Evolutionary conservation across 2,797 vertebrate genomes (phyloP).

Genomic region (Xiphorhynchus erythropygius): DNA sequence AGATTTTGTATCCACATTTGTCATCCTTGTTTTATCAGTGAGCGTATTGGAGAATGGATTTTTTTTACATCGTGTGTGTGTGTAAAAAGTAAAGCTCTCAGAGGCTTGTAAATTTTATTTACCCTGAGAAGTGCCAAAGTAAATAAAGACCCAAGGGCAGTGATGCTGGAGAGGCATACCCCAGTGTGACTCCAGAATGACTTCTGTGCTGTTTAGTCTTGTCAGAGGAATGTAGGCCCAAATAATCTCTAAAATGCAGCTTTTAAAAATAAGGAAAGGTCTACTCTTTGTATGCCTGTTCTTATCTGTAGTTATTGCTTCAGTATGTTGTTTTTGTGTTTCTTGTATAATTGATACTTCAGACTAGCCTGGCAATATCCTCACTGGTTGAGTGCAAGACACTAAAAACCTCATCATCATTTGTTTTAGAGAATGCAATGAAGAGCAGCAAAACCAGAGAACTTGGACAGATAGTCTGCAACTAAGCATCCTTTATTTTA

Average conservation of each 20-base stretch:
- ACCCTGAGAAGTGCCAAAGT: neutral
- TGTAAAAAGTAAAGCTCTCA: neutral
- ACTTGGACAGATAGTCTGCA: neutral
- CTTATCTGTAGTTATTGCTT: neutral
- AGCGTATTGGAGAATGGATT: neutral
- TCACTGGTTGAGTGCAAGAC: neutral
- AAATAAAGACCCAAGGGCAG: neutral
- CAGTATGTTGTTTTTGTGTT: neutral
- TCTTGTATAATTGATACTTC: neutral
- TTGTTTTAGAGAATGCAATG: neutral
- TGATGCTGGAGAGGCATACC: neutral
- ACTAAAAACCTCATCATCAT: neutral
- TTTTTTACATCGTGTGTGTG: neutral
- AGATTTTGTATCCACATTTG: fast-evolving
- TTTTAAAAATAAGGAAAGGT: neutral
- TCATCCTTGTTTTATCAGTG: neutral
- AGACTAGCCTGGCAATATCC: neutral
- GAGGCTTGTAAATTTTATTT: neutral
- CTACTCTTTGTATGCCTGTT: neutral
- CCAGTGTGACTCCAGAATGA: neutral
- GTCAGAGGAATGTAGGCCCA: neutral
- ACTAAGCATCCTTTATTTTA: neutral
- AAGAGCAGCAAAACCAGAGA: neutral
- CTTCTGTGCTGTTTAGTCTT: neutral
- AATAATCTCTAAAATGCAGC: neutral